Conservation (phyloP, 2,888 invertebrate species). For the Muscina levida region DNA sequence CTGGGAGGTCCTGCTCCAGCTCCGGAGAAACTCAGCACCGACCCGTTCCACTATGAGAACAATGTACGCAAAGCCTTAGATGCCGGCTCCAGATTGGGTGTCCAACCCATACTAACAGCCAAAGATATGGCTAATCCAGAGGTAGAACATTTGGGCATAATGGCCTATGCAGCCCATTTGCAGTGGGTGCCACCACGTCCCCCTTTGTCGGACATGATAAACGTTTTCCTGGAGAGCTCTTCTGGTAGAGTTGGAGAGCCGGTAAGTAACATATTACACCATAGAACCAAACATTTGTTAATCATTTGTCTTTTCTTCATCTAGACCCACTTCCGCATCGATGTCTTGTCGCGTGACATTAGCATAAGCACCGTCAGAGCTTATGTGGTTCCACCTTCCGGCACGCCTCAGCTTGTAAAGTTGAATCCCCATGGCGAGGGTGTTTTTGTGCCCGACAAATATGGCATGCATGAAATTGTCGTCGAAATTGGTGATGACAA, state of each 20-base stretch:
- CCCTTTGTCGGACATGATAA: constrained; percentile 90
- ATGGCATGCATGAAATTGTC: constrained; percentile 94
- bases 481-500: constrained; percentile 84
- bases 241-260: constrained; percentile 93
- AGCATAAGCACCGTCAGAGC: constrained; percentile 87
- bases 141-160: constrained; percentile 97
- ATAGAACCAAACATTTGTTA: neutral
- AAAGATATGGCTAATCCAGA: constrained; percentile 97
- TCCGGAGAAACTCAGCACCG: constrained; percentile 88
- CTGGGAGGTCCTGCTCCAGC: constrained; percentile 93
- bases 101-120: constrained; percentile 93
- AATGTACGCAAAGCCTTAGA: constrained; percentile 89
- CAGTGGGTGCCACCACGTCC: constrained; percentile 93
- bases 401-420: constrained; percentile 83
- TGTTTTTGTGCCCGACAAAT: constrained; percentile 91
- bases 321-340: constrained; percentile 91
- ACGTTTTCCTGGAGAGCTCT: constrained; percentile 89
- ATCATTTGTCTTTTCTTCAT: constrained; percentile 61
- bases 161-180: constrained; percentile 97
- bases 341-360: constrained; percentile 86
- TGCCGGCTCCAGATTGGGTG: constrained; percentile 86
- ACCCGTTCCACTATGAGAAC: constrained; percentile 89
- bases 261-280: constrained; percentile 81
- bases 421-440: constrained; percentile 89
- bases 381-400: constrained; percentile 89